Base-by-base conservation (phyloP, 2,113 vertebrate genomes). In the Carollia perspicillata region DNA sequence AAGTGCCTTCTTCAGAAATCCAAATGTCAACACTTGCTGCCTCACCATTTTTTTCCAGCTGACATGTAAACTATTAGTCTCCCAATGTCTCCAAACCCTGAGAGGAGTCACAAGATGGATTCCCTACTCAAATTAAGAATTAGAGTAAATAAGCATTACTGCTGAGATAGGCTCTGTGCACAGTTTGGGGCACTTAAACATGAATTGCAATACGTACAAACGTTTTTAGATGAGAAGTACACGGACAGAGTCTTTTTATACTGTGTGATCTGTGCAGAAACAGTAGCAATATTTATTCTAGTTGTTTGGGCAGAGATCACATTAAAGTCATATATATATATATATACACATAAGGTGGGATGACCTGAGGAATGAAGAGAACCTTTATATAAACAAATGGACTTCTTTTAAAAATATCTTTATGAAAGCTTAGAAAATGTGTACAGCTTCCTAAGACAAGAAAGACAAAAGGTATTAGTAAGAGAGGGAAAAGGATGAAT, bases 51-150 rank as follows among this genome's bases (percentile, higher is more conserved):
- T 87, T 69, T 47, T 11, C 58, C 30, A 75, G 30, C 10, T 87
- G 55, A 84, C 33, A 37, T 26, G 47, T 49, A 49, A 89, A 80
- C 66, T 75, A 75, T 89, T 90, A 63, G 44, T 87, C 8, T 90
- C 87, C 37, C 40, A 69, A 53, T 69, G 30, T 74, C 30, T 72
- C 49, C 30, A 66, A 3, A 47, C 28, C 4, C 28, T 93, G 11
- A 75, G 71, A 95, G 42, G 69, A 96, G 37, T 75, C 81, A 75
- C 58, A 35, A 53, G 47, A 81, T 66, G 53, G 53, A 94, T 84
- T 65, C 37, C 47, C 53, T 80, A 44, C 5, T 69, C 42, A 65
- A 89, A 84, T 23, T 68, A 81, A 90, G 35, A 44, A 71, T 81
- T 75, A 22, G 26, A 51, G 8, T 87, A 58, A 51, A 47, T 80